These are phyloP conservation scores for Microctonus brassicae DNA, from an alignment of 2,888 invertebrate species.

Conservation along the genomic window DNA sequence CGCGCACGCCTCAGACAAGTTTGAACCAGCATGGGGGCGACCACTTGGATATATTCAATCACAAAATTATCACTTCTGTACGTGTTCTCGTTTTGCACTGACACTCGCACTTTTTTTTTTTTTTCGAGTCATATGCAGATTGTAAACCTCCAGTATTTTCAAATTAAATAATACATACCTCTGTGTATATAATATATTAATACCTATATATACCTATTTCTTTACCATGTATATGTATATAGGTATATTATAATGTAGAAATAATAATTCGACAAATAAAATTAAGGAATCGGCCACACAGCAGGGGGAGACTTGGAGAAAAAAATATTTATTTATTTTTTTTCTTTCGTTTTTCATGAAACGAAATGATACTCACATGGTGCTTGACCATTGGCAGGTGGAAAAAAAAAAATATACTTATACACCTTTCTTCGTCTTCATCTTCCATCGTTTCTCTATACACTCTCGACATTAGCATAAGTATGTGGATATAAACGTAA, in stretches of 20 bases:
- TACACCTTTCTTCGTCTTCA: slow-evolving; percentile 57
- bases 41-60: slow-evolving; percentile 68
- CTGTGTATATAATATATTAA: neutral
- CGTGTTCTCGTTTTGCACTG: slow-evolving; percentile 41
- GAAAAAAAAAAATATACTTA: slow-evolving; percentile 51
- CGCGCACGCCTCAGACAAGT: slow-evolving; percentile 60
- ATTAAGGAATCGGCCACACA: slow-evolving; percentile 26
- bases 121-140: slow-evolving; percentile 4
- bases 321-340: slow-evolving; percentile 50
- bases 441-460: slow-evolving; percentile 21
- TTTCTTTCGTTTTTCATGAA: slow-evolving; percentile 50
- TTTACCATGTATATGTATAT: too few relatives aligned
- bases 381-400: slow-evolving; percentile 53
- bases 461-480: slow-evolving; percentile 57
- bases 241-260: neutral
- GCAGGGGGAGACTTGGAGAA: slow-evolving; percentile 56
- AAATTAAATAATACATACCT: neutral
- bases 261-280: slow-evolving; percentile 13
- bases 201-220: neutral
- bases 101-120: slow-evolving; percentile 9
- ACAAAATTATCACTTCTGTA: slow-evolving; percentile 69
- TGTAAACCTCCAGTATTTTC: neutral
- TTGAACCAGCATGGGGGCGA: slow-evolving; percentile 62
- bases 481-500: slow-evolving; percentile 56
- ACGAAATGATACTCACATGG: neutral